Conservation (phyloP, 2,888 invertebrate species). For the Drosophila borborema region DNA sequence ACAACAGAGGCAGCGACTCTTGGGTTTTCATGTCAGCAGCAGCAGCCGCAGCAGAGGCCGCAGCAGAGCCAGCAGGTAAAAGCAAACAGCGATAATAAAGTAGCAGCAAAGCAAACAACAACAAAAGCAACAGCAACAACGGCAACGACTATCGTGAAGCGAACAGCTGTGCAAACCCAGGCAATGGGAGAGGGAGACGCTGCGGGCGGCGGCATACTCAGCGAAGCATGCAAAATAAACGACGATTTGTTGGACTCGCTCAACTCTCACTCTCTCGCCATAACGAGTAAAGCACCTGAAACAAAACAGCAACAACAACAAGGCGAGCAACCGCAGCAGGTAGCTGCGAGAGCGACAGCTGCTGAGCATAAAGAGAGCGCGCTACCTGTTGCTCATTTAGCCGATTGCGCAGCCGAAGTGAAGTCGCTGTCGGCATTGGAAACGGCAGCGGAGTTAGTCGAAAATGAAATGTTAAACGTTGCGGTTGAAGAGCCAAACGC, state of each 20-base stretch:
- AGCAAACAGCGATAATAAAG: slow-evolving; percentile 68
- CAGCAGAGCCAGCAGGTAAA: slow-evolving; percentile 63
- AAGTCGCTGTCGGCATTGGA: slow-evolving; percentile 49
- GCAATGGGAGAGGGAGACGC: slow-evolving; percentile 9
- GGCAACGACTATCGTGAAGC: slow-evolving; percentile 38
- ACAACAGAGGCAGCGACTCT: slow-evolving; percentile 44
- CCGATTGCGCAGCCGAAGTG: slow-evolving; percentile 70
- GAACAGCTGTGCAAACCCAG: slow-evolving; percentile 74
- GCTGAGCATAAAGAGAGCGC: slow-evolving; percentile 26
- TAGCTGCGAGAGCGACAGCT: slow-evolving; percentile 45
- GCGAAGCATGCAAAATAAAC: slow-evolving; percentile 79
- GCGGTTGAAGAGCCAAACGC: slow-evolving; percentile 69
- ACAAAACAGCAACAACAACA: slow-evolving; percentile 40
- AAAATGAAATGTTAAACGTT: slow-evolving; percentile 84
- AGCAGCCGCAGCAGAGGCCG: slow-evolving; percentile 62
- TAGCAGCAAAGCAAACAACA: slow-evolving; percentile 48
- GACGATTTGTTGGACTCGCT: slow-evolving; percentile 60
- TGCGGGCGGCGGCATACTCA: slow-evolving; percentile 38
- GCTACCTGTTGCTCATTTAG: slow-evolving; percentile 65
- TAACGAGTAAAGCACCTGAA: slow-evolving; percentile 76
- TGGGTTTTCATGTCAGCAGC: slow-evolving; percentile 58
- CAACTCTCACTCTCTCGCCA: slow-evolving; percentile 59
- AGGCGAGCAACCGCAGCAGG: slow-evolving; percentile 37
- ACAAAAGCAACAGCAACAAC: slow-evolving; percentile 27
- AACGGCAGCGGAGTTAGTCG: slow-evolving; percentile 69